Evolutionary conservation across 2,113 vertebrate genomes (phyloP), one percentile per base, ranked within the genome.

Genomic region (Sinosuthora webbiana): DNA sequence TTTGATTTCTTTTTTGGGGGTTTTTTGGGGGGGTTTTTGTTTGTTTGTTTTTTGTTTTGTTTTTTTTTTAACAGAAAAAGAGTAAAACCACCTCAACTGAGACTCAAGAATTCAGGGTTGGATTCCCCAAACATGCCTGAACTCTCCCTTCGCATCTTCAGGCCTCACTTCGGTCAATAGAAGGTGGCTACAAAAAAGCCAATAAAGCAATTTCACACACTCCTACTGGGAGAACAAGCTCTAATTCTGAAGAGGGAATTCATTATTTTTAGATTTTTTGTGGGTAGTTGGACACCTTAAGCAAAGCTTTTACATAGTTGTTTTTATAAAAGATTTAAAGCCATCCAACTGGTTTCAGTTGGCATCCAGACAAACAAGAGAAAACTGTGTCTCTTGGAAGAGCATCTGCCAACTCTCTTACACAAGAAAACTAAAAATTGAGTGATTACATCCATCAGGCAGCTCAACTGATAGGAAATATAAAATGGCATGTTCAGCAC

Each of bases 291-390:
- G 52, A 79, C 50, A 83, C 37, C 57, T 90, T 85, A 79, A 94
- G 78, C 21, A 79, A 87, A 89, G 42, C 45, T 87, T 89, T 89
- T 80, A 69, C 50, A 81, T 56, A 75, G 27, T 44, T 7, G 6
- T 68, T 89, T 95, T 76, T 74, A 59, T 44, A 47, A 49, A 91
- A 87, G 59, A 79, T 82, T 82, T 84, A 89, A 84, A 94, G 39
- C 33, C 1, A 0, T 49, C 57, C 91, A 87, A 69, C 65, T 37
- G 57, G 39, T 69, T 84, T 71, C 82, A 64, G 41, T 15, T 91
- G 84, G 89, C 94, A 93, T 42, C 33, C 82, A 65, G 67, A 89
- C 67, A 93, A 94, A 89, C 14, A 87, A 64, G 45, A 65, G 33
- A 42, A 70, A 91, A 87, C 13, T 0, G 0, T n/a, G n/a, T 35